phyloP scores from a whole-genome alignment of 2,113 vertebrate species.

The Hypocryptadius cinnamomeus region DNA sequence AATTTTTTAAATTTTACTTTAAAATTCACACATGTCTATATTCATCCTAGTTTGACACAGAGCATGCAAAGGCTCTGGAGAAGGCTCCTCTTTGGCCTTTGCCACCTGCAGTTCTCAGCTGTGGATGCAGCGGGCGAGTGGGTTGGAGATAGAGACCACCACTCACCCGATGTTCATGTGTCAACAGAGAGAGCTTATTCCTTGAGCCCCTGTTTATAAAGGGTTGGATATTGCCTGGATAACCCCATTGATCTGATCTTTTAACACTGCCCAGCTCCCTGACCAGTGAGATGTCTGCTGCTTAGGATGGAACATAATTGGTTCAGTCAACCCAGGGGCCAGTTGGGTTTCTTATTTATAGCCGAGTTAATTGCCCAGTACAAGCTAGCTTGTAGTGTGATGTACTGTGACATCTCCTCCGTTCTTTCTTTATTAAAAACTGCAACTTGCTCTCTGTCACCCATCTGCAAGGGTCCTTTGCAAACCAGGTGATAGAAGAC shows the following conservation, averaged over 20 bases:
- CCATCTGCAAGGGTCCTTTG: neutral
- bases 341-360: neutral
- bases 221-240: neutral
- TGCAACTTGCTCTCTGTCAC: neutral
- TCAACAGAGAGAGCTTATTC: neutral
- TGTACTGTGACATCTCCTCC: neutral
- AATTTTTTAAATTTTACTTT: neutral
- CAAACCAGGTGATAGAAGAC: neutral
- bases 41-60: neutral
- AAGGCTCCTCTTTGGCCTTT: neutral
- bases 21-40: neutral
- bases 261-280: neutral
- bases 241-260: neutral
- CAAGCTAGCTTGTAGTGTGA: neutral
- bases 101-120: neutral
- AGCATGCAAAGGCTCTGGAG: neutral
- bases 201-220: neutral
- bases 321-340: neutral
- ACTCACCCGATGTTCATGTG: neutral
- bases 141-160: neutral
- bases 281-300: neutral
- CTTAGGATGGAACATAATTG: neutral
- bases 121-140: too few relatives aligned
- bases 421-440: neutral
- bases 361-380: neutral